Evolutionary conservation across 1,140 invertebrate species (phyloP), one percentile per base, ranked within the genome.

Genomic region (Apis cerana): DNA sequence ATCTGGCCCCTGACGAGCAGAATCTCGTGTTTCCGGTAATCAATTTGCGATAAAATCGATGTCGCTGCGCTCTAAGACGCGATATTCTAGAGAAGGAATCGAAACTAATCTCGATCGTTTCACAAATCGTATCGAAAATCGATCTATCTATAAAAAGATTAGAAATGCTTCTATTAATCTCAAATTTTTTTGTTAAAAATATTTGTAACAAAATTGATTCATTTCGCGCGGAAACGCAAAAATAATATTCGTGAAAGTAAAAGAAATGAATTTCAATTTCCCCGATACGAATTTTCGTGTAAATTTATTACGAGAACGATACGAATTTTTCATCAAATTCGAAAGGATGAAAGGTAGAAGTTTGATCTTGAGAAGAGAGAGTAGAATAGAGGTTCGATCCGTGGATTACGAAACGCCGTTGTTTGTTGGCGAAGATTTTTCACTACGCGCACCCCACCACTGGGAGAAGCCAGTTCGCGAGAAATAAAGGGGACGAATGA

Each of bases 11-110:
- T 10, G 13, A 17, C n/a, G 17, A 19, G n/a, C 17, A 21, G 8
- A 59, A n/a, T 8, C 71, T n/a, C 43, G 19, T 59, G 21, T 64
- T 77, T 67, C 80, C 61, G 74, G 10, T 75, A 75, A 85, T 75
- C 72, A 83, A 75, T 83, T 83, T n/a, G 4, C 3, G 27, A 21
- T 75, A 59, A 72, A 65, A 54, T 23, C 23, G 15, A 5, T 23
- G 5, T 27, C 2, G 48, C 17, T 50, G 15, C 17, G 21, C 33
- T 21, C 19, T 7, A 43, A 43, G 33, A 33, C 33, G 4, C 33
- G 33, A 43, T 43, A 43, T 54, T 64, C 52, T 43, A 59, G 33
- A 17, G 50, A 84, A 85, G 61, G 61, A 64, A 62, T 54, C 33
- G 3, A 70, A 70, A 54, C 50, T 19, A 54, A 54, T 27, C 23